Conservation (phyloP, 2,113 vertebrate genomes). For the Seriola quinqueradiata region DNA sequence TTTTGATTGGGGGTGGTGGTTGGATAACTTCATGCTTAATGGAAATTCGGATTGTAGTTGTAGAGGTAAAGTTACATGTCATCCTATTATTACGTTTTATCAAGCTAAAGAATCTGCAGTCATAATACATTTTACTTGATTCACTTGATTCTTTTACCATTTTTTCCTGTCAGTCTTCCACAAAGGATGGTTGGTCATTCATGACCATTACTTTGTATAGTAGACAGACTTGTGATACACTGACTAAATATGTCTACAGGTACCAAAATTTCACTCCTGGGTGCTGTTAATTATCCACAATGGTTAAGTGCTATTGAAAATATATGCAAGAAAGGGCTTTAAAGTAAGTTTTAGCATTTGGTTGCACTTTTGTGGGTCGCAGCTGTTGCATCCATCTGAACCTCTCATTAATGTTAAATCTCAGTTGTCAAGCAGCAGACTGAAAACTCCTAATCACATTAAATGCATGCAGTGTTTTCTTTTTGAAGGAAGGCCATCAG, state of each 20-base stretch:
- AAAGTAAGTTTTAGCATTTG: constrained; percentile 40
- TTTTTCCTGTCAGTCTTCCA: not conserved
- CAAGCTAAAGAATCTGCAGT: not conserved
- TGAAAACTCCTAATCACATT: constrained; percentile 78
- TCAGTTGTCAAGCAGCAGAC: constrained; percentile 68
- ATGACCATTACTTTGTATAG: not conserved
- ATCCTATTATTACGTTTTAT: not conserved
- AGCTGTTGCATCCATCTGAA: constrained; percentile 67
- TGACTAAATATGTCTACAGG: constrained; percentile 2
- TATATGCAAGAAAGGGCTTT: constrained; percentile 22
- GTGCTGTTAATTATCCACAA: constrained; percentile 34
- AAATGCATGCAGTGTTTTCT: constrained; percentile 73
- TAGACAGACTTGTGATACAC: not conserved
- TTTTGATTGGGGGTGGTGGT: not conserved
- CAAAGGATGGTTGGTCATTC: not conserved
- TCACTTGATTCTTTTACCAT: not conserved
- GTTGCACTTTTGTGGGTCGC: constrained; percentile 54
- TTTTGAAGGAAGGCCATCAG: constrained; percentile 75
- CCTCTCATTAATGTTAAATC: constrained; percentile 73
- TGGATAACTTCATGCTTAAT: constrained; percentile 21
- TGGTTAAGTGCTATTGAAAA: constrained; percentile 37
- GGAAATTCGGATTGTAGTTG: not conserved
- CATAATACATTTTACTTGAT: not conserved
- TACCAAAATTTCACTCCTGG: constrained; percentile 5
- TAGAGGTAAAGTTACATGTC: not conserved